Base-by-base conservation (phyloP, 2,113 vertebrate genomes). In the Galemys pyrenaicus region DNA sequence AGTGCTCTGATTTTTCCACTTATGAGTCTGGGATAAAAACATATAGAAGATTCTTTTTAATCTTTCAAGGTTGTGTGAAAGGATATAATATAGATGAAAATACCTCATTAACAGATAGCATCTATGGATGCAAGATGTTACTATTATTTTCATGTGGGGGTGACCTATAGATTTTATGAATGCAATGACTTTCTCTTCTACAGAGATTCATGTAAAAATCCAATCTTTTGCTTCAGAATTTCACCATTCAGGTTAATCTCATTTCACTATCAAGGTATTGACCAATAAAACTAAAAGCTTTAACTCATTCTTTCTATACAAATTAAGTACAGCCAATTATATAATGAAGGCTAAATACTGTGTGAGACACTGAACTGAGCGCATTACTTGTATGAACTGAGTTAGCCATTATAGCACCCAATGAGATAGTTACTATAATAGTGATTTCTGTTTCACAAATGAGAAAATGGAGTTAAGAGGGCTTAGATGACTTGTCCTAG, bases 151-250 rank as follows among this genome's bases (percentile, higher is more conserved):
- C 11, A 12, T 32, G 15, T 20, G 20, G 12, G 26, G 2, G 3
- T 26, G 26, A 32, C 11, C 44, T 87, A 9, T 54, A 65, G 54
- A 81, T 92, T 77, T 16, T 89, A 41, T n/a, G 46, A 89, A 73
- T 37, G 16, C 12, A n/a, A 54, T 28, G 3, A 84, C 19, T 86
- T 88, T 84, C 37, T 96, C 30, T 77, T 86, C 26, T 64, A 39
- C 9, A 49, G 28, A 22, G 37, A 80, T 64, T 30, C 22, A 56
- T 37, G 19, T 56, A 90, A 94, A 82, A 68, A 83, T 28, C 56
- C 44, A 91, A 46, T 41, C 41, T 86, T 92, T 95, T 82, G 35
- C 12, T 71, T 92, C 37, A 90, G 51, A 75, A 89, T 77, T 80
- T 16, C n/a, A 84, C 32, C 17, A 85, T 39, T 85, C n/a, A 81